A percentile compares a stretch with the other conserved stretches of the same genome.
Evolutionary conservation across 1,140 invertebrate genomes (phyloP).

Genomic region (Glomeris maerens): DNA sequence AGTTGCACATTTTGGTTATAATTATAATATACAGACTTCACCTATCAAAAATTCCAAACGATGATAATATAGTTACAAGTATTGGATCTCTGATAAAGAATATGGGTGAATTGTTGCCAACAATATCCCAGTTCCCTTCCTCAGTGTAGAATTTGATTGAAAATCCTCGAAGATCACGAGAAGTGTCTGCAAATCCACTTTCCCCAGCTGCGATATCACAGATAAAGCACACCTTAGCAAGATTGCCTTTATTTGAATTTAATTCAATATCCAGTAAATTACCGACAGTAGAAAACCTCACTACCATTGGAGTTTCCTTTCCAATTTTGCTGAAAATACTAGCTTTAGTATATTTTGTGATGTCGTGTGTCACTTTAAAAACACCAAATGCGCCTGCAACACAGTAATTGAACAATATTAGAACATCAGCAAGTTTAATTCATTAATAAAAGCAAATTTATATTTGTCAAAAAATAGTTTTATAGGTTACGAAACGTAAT

Average conservation of each 20-base stretch:
- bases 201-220: slow-evolving; percentile 76
- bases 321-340: slow-evolving; percentile 66
- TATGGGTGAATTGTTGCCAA: slow-evolving; percentile 94
- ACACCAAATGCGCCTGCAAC: slow-evolving; percentile 86
- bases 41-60: too few relatives aligned
- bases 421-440: too few relatives aligned
- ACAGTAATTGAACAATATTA: too few relatives aligned
- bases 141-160: slow-evolving; percentile 93
- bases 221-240: too few relatives aligned
- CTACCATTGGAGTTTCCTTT: slow-evolving; percentile 63
- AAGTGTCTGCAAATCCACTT: slow-evolving; percentile 76
- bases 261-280: too few relatives aligned
- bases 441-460: too few relatives aligned
- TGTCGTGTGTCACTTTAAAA: slow-evolving; percentile 87
- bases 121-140: slow-evolving; percentile 90
- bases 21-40: too few relatives aligned
- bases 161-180: slow-evolving; percentile 81
- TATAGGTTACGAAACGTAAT: too few relatives aligned
- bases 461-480: too few relatives aligned
- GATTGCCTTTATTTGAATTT: too few relatives aligned
- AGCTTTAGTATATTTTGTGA: slow-evolving; percentile 68
- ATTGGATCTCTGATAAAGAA: slow-evolving; percentile 90
- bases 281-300: slow-evolving; percentile 70
- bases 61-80: slow-evolving; percentile 36
- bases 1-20: too few relatives aligned